Evolutionary conservation across 2,888 invertebrate species (phyloP), one percentile per base, ranked within the genome.

Genomic region (Cremastinae sp.): DNA sequence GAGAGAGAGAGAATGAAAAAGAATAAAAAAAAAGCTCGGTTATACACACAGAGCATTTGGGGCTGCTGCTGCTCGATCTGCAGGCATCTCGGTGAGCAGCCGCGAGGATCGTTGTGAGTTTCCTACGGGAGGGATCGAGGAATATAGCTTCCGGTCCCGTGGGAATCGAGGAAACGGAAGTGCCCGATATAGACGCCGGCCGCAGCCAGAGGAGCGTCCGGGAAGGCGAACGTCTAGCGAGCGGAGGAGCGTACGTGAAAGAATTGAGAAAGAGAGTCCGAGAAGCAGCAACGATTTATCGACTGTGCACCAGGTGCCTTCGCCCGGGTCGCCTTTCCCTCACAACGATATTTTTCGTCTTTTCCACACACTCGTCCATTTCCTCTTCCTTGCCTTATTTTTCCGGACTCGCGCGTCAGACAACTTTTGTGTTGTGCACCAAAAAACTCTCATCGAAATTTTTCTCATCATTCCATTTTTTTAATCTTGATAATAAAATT

Each of bases 271-370:
- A 12, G 16, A 41, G 12, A 28, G 36, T 41, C 69, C 34, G 61
- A 56, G 70, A 49, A 70, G 71, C 71, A 78, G 54, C 74, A 78
- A 78, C 79, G 77, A 84, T 85, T 86, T 84, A 85, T 87, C 83
- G 85, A 84, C 80, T 71, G 56, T 78, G 78, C 82, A 84, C 83
- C 82, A 83, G 85, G 82, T 84, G 84, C 80, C 81, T 82, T 80
- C 79, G 72, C 75, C 28, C 28, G 28, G 28, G 5, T 38, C 34
- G 75, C 28, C 75, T 73, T 75, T 74, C 61, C 72, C 78, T 41
- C 56, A 18, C 49, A 72, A 71, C 47, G 65, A 61, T 68, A 68
- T 75, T 72, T 58, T 64, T 36, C 22, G 28, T 10, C 56, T 41
- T n/a, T 64, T 58, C 41, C 47, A 41, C 47, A 22, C 49, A 36